Evolutionary conservation across 2,888 invertebrate species (phyloP).

Genomic region (Gonocerus acuteangulatus): DNA sequence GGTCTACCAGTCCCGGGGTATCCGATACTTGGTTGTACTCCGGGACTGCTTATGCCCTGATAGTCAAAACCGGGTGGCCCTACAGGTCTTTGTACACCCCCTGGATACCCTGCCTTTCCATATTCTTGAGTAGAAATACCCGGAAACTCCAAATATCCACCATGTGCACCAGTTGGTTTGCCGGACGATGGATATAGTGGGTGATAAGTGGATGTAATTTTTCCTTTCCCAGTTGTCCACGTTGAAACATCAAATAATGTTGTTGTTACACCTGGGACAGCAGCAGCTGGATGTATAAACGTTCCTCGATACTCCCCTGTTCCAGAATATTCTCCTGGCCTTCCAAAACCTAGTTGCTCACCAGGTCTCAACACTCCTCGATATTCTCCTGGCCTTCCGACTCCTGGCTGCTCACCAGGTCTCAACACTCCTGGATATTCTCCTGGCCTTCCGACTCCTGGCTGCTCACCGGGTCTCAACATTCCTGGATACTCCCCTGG

Average conservation of each 20-base stretch:
- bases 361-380: slow-evolving; percentile 22
- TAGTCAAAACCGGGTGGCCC: too few species aligned
- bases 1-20: too few species aligned
- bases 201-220: slow-evolving; percentile 6
- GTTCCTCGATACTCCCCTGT: slow-evolving; percentile 29
- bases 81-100: too few species aligned
- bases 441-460: slow-evolving; percentile 25
- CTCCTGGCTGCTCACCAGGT: slow-evolving; percentile 24
- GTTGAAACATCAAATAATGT: slow-evolving; percentile 22
- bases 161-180: slow-evolving; percentile 6
- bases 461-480: slow-evolving; percentile 23
- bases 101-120: too few species aligned
- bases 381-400: slow-evolving; percentile 27
- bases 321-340: slow-evolving; percentile 25
- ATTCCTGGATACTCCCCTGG: slow-evolving; percentile 23
- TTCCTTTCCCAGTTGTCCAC: slow-evolving; percentile 16
- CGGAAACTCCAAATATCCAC: too few species aligned
- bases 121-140: too few species aligned
- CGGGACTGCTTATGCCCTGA: too few species aligned
- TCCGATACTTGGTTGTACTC: too few species aligned
- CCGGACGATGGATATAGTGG: not conserved
- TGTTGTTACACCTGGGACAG: slow-evolving; percentile 27
- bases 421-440: not conserved
- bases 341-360: slow-evolving; percentile 21
- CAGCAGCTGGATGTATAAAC: slow-evolving; percentile 14